Conservation (phyloP, 2,888 invertebrate genomes). For the Hirtodrosophila trivittata region DNA sequence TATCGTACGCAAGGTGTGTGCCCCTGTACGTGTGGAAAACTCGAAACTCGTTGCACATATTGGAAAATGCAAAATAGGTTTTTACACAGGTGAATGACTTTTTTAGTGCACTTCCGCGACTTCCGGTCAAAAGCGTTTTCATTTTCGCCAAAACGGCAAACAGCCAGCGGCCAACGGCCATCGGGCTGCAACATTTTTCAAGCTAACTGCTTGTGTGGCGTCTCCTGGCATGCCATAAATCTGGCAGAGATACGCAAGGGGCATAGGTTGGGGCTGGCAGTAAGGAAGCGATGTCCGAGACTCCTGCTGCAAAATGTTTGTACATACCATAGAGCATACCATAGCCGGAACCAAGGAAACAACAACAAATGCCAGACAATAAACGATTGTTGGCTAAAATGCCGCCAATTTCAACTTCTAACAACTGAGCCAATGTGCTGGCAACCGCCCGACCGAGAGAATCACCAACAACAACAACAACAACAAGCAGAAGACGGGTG, state of each 20-base stretch:
- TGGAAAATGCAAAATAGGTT: constrained; percentile 59
- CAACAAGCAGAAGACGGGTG: constrained; percentile 43
- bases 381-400: constrained; percentile 56
- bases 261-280: constrained; percentile 30
- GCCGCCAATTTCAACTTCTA: constrained; percentile 67
- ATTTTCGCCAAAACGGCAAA: constrained; percentile 64
- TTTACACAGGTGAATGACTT: constrained; percentile 82
- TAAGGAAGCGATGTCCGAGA: constrained; percentile 33
- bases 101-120: constrained; percentile 74
- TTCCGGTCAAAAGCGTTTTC: constrained; percentile 82
- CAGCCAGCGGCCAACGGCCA: constrained; percentile 9
- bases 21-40: constrained; percentile 2
- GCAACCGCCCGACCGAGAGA: constrained; percentile 48
- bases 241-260: constrained; percentile 32
- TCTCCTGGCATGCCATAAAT: constrained; percentile 74
- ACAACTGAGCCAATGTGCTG: constrained; percentile 45
- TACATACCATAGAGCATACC: constrained; percentile 39
- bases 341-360: constrained; percentile 60
- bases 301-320: constrained; percentile 42
- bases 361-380: constrained; percentile 55
- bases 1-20: too few species aligned
- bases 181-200: constrained; percentile 35
- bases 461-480: constrained; percentile 24
- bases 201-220: constrained; percentile 46
- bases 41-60: constrained; percentile 29